Evolutionary conservation across 2,888 invertebrate genomes (phyloP).

Genomic region (Stenodera caucasica): DNA sequence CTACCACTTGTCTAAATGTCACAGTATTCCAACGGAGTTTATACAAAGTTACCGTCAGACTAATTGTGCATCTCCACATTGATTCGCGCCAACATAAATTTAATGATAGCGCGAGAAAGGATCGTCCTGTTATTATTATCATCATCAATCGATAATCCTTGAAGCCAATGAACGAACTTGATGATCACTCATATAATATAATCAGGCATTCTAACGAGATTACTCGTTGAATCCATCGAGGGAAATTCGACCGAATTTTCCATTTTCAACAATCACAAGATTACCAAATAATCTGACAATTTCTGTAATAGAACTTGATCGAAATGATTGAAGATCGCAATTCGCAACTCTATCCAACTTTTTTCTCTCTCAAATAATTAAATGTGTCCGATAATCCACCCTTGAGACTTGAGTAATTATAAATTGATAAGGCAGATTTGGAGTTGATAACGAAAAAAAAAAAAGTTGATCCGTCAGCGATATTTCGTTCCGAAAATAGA

Average conservation of each 20-base stretch:
- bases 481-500: no score
- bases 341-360: no score
- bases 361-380: not conserved
- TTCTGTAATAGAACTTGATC: no score
- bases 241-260: no score
- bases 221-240: no score
- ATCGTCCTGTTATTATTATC: not conserved
- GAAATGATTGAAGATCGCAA: not conserved
- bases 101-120: not conserved
- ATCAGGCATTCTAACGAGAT: no score
- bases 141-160: constrained; percentile 3
- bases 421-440: not conserved
- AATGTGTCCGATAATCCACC: not conserved
- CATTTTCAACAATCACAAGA: no score
- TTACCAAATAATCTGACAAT: no score
- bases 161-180: not conserved
- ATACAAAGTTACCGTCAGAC: not conserved
- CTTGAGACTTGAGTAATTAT: not conserved
- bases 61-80: constrained; percentile 2
- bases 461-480: no score
- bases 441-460: no score
- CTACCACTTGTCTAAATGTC: not conserved
- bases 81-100: not conserved
- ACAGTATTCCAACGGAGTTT: not conserved
- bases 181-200: not conserved